A percentile compares a stretch with the other conserved stretches of the same genome.
phyloP scores from a whole-genome alignment of 2,113 vertebrate genomes.

The Hippocampus zosterae region DNA sequence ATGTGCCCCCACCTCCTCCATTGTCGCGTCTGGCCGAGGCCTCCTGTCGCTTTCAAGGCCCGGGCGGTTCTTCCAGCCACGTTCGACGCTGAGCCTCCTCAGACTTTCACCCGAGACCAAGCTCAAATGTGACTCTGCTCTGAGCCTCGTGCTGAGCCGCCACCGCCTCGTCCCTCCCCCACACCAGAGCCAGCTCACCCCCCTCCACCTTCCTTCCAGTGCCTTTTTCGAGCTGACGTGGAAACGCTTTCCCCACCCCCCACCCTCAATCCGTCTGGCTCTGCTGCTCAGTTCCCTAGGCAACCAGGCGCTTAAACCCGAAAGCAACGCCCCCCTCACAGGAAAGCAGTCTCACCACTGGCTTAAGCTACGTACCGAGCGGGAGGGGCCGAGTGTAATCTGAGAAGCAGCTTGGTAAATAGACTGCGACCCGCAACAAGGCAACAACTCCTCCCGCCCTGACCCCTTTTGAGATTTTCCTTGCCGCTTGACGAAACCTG shows the following conservation, averaged over 20 bases:
- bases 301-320: slow-evolving; percentile 90
- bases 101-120: slow-evolving; percentile 86
- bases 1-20: slow-evolving; percentile 35
- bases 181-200: slow-evolving; percentile 80
- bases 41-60: slow-evolving; percentile 79
- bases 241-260: slow-evolving; percentile 78
- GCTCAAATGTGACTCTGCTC: slow-evolving; percentile 85
- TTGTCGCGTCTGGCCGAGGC: slow-evolving; percentile 40
- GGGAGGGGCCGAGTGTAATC: slow-evolving; percentile 78
- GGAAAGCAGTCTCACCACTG: slow-evolving; percentile 87
- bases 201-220: slow-evolving; percentile 62
- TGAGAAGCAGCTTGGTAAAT: slow-evolving; percentile 84
- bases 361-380: slow-evolving; percentile 86
- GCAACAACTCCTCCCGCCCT: slow-evolving; percentile 27
- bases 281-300: slow-evolving; percentile 88
- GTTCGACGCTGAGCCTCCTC: slow-evolving; percentile 79
- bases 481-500: slow-evolving; percentile 45
- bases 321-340: slow-evolving; percentile 76
- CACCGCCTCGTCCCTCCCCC: slow-evolving; percentile 82
- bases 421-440: slow-evolving; percentile 62
- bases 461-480: not conserved
- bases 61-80: slow-evolving; percentile 87
- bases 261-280: slow-evolving; percentile 74
- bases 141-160: slow-evolving; percentile 76
- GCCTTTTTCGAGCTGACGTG: slow-evolving; percentile 85